phyloP scores from a whole-genome alignment of 2,888 invertebrate species.

The Ophraella communa region DNA sequence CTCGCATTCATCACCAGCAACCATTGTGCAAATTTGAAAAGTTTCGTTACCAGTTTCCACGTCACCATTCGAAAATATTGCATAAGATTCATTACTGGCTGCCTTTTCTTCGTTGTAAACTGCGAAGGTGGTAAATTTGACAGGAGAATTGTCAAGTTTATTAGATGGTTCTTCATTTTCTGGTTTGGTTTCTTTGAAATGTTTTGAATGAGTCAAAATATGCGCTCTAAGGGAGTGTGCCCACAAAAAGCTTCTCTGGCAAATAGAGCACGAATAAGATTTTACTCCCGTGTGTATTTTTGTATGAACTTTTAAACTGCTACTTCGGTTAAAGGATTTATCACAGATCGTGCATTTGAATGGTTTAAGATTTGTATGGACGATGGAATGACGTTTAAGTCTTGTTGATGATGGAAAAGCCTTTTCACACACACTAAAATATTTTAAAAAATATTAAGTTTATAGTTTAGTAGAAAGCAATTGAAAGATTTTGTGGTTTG shows the following conservation, averaged over 20 bases:
- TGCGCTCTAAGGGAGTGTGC: conserved; percentile 48
- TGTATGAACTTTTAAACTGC: conserved; percentile 48
- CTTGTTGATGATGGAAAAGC: conserved; percentile 35
- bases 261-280: conserved; percentile 47
- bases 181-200: conserved; percentile 3
- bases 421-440: conserved; percentile 33
- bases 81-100: conserved; percentile 21
- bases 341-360: conserved; percentile 43
- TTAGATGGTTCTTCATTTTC: neutral
- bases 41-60: conserved; percentile 16
- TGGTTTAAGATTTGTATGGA: conserved; percentile 32
- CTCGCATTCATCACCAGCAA: conserved; percentile 11
- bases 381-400: conserved; percentile 32
- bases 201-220: conserved; percentile 25
- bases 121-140: conserved; percentile 23
- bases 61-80: conserved; percentile 24
- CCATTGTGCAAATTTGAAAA: conserved; percentile 23
- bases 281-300: conserved; percentile 51
- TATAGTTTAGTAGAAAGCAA: too few species aligned
- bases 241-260: conserved; percentile 50
- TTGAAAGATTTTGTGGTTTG: neutral
- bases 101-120: conserved; percentile 24
- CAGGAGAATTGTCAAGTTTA: conserved; percentile 3
- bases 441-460: neutral
- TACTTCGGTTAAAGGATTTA: conserved; percentile 44